These are phyloP conservation scores for sheep (Ovis aries) DNA, from an alignment of 2,113 vertebrate species.

Conservation along the genomic window DNA sequence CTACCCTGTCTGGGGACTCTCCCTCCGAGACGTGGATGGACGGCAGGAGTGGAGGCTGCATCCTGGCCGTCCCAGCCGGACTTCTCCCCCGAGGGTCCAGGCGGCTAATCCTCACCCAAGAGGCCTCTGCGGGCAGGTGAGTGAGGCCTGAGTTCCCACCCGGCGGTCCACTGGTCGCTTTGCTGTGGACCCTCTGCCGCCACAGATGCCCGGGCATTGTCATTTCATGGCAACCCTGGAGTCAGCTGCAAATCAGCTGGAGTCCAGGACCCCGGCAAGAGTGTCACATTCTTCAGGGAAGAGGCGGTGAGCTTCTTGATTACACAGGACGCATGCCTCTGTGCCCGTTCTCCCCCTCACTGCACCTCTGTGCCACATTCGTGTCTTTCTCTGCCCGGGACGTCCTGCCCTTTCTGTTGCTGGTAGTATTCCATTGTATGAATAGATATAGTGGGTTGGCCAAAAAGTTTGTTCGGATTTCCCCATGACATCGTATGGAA, in stretches of 20 bases:
- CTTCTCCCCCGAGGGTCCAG: not conserved
- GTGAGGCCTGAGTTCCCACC: not conserved
- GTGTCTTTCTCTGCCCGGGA: not conserved
- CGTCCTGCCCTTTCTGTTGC: not conserved
- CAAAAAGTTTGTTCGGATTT: not conserved
- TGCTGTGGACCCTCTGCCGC: not conserved
- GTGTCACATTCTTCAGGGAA: slow-evolving; percentile 27
- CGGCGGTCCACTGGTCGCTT: rapidly evolving
- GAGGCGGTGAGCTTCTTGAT: slow-evolving; percentile 29
- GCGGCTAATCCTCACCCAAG: not conserved
- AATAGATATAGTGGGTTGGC: not conserved
- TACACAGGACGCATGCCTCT: rapidly evolving
- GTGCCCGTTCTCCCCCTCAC: not conserved
- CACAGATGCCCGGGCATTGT: rapidly evolving
- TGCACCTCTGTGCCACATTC: not conserved
- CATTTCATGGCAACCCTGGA: not conserved
- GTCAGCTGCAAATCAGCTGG: not conserved
- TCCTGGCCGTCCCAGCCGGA: rapidly evolving
- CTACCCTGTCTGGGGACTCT: not conserved
- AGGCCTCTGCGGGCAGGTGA: rapidly evolving
- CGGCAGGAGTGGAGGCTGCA: not conserved
- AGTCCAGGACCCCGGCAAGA: not conserved
- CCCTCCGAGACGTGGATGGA: rapidly evolving
- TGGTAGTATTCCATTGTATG: not conserved
- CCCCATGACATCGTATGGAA: not conserved